Conservation (phyloP, 2,113 vertebrate species). For the Porphyrio hochstetteri region DNA sequence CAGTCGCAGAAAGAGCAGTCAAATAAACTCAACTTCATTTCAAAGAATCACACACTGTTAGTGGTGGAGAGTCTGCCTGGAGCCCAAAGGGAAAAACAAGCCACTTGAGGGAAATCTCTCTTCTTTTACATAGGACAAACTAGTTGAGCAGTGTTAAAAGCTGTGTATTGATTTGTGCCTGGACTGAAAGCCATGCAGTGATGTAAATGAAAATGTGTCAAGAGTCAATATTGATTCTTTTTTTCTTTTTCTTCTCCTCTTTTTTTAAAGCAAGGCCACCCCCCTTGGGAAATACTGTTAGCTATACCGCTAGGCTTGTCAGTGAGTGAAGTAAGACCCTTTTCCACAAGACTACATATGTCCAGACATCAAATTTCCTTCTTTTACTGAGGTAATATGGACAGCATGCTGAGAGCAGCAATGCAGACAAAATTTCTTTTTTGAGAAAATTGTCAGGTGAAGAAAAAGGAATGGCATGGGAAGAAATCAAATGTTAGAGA, state of each 20-base stretch:
- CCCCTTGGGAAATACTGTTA: conserved; percentile 75
- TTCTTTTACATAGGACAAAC: conserved; percentile 70
- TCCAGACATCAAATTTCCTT: conserved; percentile 75
- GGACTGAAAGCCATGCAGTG: conserved; percentile 77
- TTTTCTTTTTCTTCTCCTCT: conserved; percentile 39
- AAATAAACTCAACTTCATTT: conserved; percentile 62
- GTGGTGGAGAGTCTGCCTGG: conserved; percentile 47
- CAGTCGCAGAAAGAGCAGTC: conserved; percentile 69
- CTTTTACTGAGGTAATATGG: conserved; percentile 41
- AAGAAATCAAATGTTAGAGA: conserved; percentile 57
- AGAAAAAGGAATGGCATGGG: conserved; percentile 1
- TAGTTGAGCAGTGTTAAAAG: conserved; percentile 79
- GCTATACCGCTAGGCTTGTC: conserved; percentile 69
- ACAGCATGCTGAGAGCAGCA: conserved; percentile 34
- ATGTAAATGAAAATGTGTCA: conserved; percentile 88
- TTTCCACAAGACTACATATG: conserved; percentile 77
- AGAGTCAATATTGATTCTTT: conserved; percentile 84
- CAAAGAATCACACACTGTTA: conserved; percentile 54
- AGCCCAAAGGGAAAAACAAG: conserved; percentile 58
- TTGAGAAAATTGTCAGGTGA: conserved; percentile 31
- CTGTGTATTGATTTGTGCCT: conserved; percentile 81
- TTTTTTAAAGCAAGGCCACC: conserved; percentile 63
- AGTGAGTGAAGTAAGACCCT: conserved; percentile 70
- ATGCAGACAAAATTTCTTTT: conserved; percentile 21
- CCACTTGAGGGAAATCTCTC: conserved; percentile 67